Base-by-base conservation (phyloP, 2,113 vertebrate species). In the Lamprotornis superbus region DNA sequence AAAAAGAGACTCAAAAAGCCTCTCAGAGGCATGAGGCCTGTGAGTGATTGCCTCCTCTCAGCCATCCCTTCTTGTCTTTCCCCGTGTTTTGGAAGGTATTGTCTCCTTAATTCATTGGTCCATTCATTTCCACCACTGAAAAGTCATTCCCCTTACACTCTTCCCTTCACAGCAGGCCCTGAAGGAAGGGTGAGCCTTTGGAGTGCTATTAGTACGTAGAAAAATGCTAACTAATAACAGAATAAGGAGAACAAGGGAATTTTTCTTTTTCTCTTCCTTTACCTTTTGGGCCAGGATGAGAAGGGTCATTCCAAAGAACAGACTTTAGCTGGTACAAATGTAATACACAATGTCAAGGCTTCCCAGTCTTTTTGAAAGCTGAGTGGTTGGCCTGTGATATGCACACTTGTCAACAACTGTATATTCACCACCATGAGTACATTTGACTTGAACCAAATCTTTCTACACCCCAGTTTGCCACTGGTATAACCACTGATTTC, bases 401-500 rank as follows among this genome's bases (percentile, higher is more conserved):
- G 10, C 31, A 49, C 1, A 3, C 4, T 81, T 90, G 68, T 92
- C 75, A 87, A 56, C 79, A 95, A 28, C 60, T 27, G 40, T 49
- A 21, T 80, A 35, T 81, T 70, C 68, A 89, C 40, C 23, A 46
- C 25, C 19, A 33, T 46, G 28, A 60, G 60, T 46, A 46, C 46
- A 20, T 46, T 46, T 10, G 20, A 46, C 56, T 83, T 75, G 60
- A 86, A 78, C 77, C 10, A 13, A 64, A 75, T 71, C 76, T 39
- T 75, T 10, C 56, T 92, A 55, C 61, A 61, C 23, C 11, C 60
- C 37, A 50, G 56, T 53, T 68, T 96, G 83, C 64, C 59, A 40
- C 20, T 55, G 46, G 35, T 68, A 55, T 78, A 96, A 90, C 60
- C 64, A 87, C 52, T 92, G 85, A 78, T 93, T 94, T 95, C 55